phyloP scores from a whole-genome alignment of 2,113 vertebrate genomes.

The Ageneiosus marmoratus region DNA sequence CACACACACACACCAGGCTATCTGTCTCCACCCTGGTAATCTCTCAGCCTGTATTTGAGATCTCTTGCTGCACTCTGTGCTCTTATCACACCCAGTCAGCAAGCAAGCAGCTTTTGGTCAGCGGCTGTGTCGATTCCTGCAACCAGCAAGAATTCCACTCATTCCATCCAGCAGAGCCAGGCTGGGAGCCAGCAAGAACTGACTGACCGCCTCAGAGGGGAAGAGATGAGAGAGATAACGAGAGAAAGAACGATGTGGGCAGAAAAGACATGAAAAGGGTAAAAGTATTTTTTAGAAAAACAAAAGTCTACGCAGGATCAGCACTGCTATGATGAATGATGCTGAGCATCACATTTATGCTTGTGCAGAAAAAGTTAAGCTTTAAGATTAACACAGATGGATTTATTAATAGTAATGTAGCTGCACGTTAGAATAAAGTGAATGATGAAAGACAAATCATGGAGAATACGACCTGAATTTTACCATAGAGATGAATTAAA shows the following conservation, averaged over 20 bases:
- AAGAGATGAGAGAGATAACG: constrained; percentile 1
- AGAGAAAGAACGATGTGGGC: background rate
- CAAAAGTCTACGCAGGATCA: background rate
- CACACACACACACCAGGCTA: background rate
- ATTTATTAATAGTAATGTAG: background rate
- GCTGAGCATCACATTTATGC: background rate
- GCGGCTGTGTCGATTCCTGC: constrained; percentile 57
- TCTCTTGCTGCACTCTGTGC: constrained; percentile 48
- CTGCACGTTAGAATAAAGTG: background rate
- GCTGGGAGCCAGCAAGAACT: constrained; percentile 51
- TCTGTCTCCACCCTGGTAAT: constrained; percentile 9
- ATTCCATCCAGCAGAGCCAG: constrained; percentile 63
- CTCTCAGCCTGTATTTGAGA: constrained; percentile 40
- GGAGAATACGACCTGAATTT: background rate
- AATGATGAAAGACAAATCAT: background rate
- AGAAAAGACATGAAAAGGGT: background rate
- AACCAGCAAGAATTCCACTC: constrained; percentile 67
- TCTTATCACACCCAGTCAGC: constrained; percentile 63
- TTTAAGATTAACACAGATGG: background rate
- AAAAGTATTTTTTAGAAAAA: background rate
- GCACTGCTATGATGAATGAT: background rate
- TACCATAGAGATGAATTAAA: background rate
- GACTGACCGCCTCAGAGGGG: background rate
- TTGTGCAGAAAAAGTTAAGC: background rate
- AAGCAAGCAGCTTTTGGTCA: constrained; percentile 39